phyloP scores from a whole-genome alignment of 2,797 vertebrate genomes.

The Sus cebifrons region DNA sequence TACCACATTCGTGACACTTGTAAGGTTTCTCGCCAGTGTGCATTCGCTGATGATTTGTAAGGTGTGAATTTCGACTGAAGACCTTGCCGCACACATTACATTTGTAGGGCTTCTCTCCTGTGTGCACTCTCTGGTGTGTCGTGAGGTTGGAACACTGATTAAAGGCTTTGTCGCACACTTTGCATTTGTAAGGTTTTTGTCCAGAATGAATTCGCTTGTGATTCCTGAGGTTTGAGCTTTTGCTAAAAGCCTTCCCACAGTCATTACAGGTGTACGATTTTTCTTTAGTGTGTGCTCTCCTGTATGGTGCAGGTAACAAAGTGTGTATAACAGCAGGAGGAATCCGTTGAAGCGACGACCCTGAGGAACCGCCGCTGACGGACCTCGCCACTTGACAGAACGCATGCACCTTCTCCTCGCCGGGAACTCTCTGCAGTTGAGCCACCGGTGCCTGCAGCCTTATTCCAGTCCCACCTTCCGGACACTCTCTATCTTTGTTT shows the following conservation, averaged over 20 bases:
- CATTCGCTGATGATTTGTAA: constrained; percentile 54
- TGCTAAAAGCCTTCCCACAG: constrained; percentile 74
- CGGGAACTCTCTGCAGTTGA: background rate
- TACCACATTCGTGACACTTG: constrained; percentile 81
- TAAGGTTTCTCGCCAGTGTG: constrained; percentile 84
- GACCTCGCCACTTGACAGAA: background rate
- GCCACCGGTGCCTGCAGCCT: background rate
- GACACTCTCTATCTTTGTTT: background rate
- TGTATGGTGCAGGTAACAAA: constrained; percentile 10
- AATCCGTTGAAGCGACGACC: background rate
- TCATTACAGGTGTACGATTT: constrained; percentile 67
- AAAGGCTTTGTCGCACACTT: constrained; percentile 71
- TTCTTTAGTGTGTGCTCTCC: constrained; percentile 60
- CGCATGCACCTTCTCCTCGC: background rate
- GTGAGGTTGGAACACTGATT: constrained; percentile 61
- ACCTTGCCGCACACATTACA: constrained; percentile 40
- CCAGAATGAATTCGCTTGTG: constrained; percentile 69
- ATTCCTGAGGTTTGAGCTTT: constrained; percentile 43
- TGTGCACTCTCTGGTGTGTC: constrained; percentile 64
- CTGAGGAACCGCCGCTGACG: background rate
- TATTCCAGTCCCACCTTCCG: background rate
- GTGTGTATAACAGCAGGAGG: background rate
- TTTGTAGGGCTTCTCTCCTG: constrained; percentile 60
- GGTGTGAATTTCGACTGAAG: constrained; percentile 52
- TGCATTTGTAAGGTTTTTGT: constrained; percentile 60